These are phyloP conservation scores for Phthorimaea operculella DNA, from an alignment of 1,140 invertebrate species.

Conservation along the genomic window DNA sequence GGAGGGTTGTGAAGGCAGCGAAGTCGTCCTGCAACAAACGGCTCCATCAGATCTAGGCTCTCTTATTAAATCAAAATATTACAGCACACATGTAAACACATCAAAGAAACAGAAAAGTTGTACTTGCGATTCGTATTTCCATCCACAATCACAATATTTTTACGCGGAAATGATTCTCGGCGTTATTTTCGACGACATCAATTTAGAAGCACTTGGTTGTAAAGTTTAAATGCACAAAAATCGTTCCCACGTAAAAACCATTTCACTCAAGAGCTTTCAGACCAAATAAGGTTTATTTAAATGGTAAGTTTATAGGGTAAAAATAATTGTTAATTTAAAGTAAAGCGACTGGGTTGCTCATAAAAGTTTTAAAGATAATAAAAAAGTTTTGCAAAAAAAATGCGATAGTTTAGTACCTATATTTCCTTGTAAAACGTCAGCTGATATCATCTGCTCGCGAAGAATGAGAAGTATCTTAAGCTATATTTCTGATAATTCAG, in stretches of 20 bases:
- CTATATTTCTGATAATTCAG: too few species aligned
- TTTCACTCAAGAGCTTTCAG: conserved; percentile 67
- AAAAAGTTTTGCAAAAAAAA: not conserved
- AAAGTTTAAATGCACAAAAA: conserved; percentile 62
- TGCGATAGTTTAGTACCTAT: not conserved
- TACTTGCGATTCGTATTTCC: conserved; percentile 67
- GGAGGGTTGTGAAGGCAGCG: conserved; percentile 50
- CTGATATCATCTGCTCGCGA: not conserved
- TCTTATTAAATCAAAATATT: conserved; percentile 5
- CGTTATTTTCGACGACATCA: conserved; percentile 59
- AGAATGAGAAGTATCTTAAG: not conserved
- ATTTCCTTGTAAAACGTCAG: not conserved
- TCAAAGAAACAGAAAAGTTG: conserved; percentile 26
- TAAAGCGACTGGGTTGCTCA: not conserved
- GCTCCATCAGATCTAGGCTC: conserved; percentile 17
- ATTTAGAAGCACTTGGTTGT: conserved; percentile 48
- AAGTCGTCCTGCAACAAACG: conserved; percentile 66
- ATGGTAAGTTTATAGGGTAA: conserved; percentile 8
- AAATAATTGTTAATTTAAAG: not conserved
- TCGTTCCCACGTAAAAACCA: conserved; percentile 69
- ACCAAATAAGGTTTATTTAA: conserved; percentile 40
- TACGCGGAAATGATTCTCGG: conserved; percentile 68
- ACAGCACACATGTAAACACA: conserved; percentile 25
- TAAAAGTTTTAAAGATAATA: not conserved
- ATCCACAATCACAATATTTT: conserved; percentile 67